Evolutionary conservation across 2,888 invertebrate genomes (phyloP), one percentile per base, ranked within the genome.

Genomic region (Formica aserva): DNA sequence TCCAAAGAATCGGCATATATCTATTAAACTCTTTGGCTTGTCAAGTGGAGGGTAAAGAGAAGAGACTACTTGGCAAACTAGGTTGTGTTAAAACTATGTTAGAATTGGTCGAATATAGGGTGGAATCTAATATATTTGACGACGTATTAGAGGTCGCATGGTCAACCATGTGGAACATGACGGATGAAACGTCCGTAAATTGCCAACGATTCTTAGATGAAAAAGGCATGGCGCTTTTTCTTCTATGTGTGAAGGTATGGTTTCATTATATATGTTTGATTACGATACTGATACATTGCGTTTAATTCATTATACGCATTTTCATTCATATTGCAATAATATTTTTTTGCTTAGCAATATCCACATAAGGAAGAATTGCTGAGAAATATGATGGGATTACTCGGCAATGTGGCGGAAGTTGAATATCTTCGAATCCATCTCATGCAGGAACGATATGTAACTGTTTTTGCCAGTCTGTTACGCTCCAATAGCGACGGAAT

Each of bases 81-180:
- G 98, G 98, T 83, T 98, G 98, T 87, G 95, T 95, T 9, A 94
- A 97, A 97, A 97, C 97, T 95, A 99, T 99, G 98, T 95, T 99
- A 92, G 96, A 97, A 91, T 96, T 99, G 90, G 99, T 99, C 86
- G 96, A 97, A 78, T 97, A 98, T 92, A 97, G 98, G 72, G 95
- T 98, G 84, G 96, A 96, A 83, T 96, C 97, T 55, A 96, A 96
- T 82, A 95, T 97, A 60, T 99, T 98, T 94, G 99, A 99, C 94
- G 99, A 99, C 94, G 98, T 99, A 26, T 96, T 99, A 95, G 99
- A 99, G 95, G 98, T 99, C 22, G 98, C 99, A 4, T 99, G 99
- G 99, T 99, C 99, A 83, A 98, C 99, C n/a, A 98, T 99, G 98
- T 99, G 99, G 99, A 99, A 99, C 95, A 98, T 98, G 89, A 98